Conservation (phyloP, 2,113 vertebrate species). For the Lagopus muta region DNA sequence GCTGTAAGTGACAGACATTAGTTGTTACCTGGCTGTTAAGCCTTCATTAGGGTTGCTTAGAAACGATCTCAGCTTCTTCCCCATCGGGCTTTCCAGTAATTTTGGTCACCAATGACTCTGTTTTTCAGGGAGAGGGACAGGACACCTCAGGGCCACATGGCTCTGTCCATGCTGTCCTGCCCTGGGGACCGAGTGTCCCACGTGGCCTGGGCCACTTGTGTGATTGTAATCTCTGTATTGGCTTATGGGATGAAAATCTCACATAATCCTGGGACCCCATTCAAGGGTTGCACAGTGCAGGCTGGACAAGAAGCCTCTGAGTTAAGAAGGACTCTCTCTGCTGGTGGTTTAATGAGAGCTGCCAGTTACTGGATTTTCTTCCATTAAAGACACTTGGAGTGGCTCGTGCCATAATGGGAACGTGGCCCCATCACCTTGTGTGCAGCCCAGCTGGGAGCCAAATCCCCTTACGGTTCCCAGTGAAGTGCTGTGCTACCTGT, state of each 20-base stretch:
- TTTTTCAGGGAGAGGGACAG: neutral
- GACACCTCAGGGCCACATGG: neutral
- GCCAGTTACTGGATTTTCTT: neutral
- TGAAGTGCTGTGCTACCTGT: rapidly evolving
- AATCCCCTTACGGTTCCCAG: neutral
- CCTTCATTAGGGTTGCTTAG: neutral
- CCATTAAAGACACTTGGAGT: rapidly evolving
- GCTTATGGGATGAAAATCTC: neutral
- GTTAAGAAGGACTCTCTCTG: neutral
- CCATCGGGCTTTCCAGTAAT: rapidly evolving
- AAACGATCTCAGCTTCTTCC: neutral
- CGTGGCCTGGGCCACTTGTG: rapidly evolving
- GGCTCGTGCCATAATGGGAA: rapidly evolving
- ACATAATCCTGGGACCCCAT: rapidly evolving
- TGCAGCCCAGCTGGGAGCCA: neutral
- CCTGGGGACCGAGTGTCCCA: neutral
- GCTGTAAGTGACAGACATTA: neutral
- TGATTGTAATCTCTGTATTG: rapidly evolving
- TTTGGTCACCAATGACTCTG: rapidly evolving
- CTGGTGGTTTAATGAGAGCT: neutral
- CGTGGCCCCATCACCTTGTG: rapidly evolving
- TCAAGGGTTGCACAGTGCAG: neutral
- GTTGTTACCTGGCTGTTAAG: neutral
- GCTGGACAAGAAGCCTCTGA: neutral
- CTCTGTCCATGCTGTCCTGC: neutral